Conservation (phyloP, 2,797 vertebrate genomes). For the Myiotriccus ornatus region DNA sequence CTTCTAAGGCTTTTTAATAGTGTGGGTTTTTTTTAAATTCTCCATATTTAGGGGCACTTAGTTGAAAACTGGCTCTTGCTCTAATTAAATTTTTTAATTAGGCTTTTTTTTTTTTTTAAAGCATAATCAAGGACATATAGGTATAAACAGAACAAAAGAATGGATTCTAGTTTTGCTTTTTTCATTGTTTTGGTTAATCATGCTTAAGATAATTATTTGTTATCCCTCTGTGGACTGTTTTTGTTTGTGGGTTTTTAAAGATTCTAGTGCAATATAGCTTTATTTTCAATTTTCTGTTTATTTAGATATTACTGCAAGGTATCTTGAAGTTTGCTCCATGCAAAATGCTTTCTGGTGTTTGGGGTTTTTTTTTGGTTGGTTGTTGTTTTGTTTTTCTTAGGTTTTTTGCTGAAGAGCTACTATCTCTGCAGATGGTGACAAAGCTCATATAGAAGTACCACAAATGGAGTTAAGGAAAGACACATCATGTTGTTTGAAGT, state of each 20-base stretch:
- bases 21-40: neutral
- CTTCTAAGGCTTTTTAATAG: neutral
- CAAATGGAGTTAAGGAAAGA: neutral
- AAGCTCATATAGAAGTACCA: neutral
- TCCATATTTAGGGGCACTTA: neutral
- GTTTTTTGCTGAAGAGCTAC: neutral
- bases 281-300: neutral
- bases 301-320: neutral
- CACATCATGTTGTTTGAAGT: neutral
- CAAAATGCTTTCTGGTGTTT: neutral
- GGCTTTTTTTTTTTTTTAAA: neutral
- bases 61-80: neutral
- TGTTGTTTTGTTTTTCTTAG: neutral
- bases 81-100: neutral
- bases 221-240: neutral
- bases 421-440: neutral
- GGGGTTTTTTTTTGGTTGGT: neutral
- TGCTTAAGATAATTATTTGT: neutral
- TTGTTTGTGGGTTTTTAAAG: neutral
- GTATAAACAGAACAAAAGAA: neutral
- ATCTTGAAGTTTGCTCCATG: neutral
- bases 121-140: neutral
- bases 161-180: neutral
- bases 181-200: neutral
- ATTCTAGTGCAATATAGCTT: neutral